Conservation (phyloP, 2,113 vertebrate genomes). For the Typhlomys cinereus region DNA sequence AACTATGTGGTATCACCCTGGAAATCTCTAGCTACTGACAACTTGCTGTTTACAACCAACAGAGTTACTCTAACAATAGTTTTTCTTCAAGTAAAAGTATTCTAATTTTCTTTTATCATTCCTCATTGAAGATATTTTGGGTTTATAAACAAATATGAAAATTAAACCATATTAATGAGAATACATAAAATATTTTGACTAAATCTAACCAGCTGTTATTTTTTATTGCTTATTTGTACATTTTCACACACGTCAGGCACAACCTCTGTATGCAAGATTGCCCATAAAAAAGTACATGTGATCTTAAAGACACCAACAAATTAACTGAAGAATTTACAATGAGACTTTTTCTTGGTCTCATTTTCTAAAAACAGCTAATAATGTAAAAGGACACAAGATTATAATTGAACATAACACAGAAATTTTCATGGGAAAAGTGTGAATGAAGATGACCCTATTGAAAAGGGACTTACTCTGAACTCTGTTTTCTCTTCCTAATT, state of each 20-base stretch:
- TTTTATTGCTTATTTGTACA: neutral
- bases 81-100: neutral
- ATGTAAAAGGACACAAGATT: neutral
- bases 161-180: neutral
- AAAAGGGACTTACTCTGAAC: neutral
- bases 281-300: neutral
- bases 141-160: neutral
- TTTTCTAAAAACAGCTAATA: slow-evolving; percentile 8
- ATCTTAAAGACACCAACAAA: neutral
- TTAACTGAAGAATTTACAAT: neutral
- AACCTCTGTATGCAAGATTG: neutral
- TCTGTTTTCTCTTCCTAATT: no score
- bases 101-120: neutral
- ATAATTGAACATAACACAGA: neutral
- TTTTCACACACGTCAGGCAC: neutral
- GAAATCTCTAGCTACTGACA: neutral
- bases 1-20: neutral
- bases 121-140: neutral
- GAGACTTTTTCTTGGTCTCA: neutral
- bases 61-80: neutral
- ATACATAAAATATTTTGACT: neutral
- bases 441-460: neutral
- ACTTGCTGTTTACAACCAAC: neutral
- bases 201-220: neutral
- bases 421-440: neutral